Evolutionary conservation across 2,888 invertebrate species (phyloP), one percentile per base, ranked within the genome.

Genomic region (Tolmerus cingulatus): DNA sequence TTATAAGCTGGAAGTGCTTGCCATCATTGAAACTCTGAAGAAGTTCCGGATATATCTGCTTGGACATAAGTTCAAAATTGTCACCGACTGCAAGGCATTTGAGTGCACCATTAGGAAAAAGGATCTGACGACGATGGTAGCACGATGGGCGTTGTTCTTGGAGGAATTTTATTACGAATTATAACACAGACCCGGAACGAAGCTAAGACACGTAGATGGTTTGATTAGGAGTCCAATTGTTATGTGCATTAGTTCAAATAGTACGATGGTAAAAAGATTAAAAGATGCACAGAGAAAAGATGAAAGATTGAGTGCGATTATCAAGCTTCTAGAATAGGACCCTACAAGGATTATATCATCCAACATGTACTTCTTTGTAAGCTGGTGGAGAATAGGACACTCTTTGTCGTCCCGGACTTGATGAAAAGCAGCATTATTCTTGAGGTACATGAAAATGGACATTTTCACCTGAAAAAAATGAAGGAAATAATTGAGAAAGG

Each of bases 21-120:
- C n/a, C n/a, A n/a, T n/a, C n/a, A n/a, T n/a, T n/a, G n/a, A n/a
- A n/a, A n/a, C n/a, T n/a, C n/a, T n/a, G n/a, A n/a, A n/a, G n/a
- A n/a, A n/a, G n/a, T n/a, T n/a, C n/a, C n/a, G n/a, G n/a, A n/a
- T n/a, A n/a, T n/a, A n/a, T n/a, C n/a, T n/a, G n/a, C n/a, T n/a
- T n/a, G n/a, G n/a, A n/a, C n/a, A n/a, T n/a, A n/a, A n/a, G n/a
- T n/a, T n/a, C n/a, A n/a, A n/a, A n/a, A n/a, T n/a, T n/a, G n/a
- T n/a, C n/a, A n/a, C n/a, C n/a, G n/a, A n/a, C 86, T 91, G 91
- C 86, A 88, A 90, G 1, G 90, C 90, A 0, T 88, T 91, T 0
- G 84, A 89, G 1, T 88, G 88, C 14, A 90, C 90, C 0, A 76
- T 90, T n/a, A 88, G 43, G 43, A 14, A 90, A 91, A 85, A 89